Conservation (phyloP, 2,797 vertebrate genomes). For the Macroramphosus scolopax region DNA sequence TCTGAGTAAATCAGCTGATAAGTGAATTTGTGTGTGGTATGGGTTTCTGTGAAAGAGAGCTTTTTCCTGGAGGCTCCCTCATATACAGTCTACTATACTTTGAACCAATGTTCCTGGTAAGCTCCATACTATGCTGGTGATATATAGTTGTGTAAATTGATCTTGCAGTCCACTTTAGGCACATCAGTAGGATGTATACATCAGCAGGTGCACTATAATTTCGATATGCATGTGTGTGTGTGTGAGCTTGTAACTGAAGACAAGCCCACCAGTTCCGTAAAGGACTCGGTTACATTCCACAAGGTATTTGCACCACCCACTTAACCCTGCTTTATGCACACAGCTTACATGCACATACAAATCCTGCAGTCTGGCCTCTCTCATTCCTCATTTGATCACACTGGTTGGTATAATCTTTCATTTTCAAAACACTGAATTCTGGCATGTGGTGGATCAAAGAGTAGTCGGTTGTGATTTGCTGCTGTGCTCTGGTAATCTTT, state of each 20-base stretch:
- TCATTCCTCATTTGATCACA: conserved; percentile 24
- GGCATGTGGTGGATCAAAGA: conserved; percentile 15
- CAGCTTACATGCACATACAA: neutral
- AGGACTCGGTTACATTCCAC: conserved; percentile 9
- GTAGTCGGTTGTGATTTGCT: conserved; percentile 6
- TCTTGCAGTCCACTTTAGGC: neutral
- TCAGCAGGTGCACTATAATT: conserved; percentile 1
- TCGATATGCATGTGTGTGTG: conserved; percentile 5
- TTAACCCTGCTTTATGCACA: conserved; percentile 1
- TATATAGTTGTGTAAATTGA: neutral
- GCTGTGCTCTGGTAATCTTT: neutral
- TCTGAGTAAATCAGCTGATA: conserved; percentile 37
- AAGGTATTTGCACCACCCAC: conserved; percentile 9
- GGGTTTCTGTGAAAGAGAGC: conserved; percentile 15
- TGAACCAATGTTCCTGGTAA: neutral
- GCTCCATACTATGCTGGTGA: neutral
- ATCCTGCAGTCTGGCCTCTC: neutral
- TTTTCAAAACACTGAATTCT: conserved; percentile 19
- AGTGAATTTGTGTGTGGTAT: conserved; percentile 16
- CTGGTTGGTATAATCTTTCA: conserved; percentile 15
- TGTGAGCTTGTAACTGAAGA: conserved; percentile 1
- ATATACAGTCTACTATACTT: neutral
- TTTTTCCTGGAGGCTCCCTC: too few species aligned
- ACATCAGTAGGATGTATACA: neutral
- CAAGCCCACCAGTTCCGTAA: conserved; percentile 2